Evolutionary conservation across 2,888 invertebrate genomes (phyloP), one percentile per base, ranked within the genome.

Genomic region (Papilio demoleus): DNA sequence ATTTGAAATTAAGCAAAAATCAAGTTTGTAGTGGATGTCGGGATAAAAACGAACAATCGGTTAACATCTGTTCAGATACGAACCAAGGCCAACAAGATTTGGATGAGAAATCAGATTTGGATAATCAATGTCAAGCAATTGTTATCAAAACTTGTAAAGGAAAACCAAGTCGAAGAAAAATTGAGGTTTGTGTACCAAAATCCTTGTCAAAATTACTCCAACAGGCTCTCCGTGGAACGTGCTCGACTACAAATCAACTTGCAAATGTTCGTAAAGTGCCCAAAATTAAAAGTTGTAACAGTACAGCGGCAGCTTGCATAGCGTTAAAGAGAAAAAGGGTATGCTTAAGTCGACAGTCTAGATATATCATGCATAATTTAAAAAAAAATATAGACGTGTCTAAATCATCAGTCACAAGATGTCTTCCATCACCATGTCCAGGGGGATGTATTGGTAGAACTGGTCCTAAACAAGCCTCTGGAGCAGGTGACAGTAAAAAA

Each of bases 101-200:
- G 6, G 45, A 42, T 42, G 24, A 62, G 9, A 67, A 67, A 31
- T 9, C 60, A 19, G 27, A 27, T 17, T 27, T 36, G 9, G 11
- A 19, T 27, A 47, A 17, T 17, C 36, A 34, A 58, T 63, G 68
- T 19, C 27, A 45, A 36, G 31, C 59, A n/a, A 38, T 38, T 47
- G 38, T 59, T 36, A 14, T 50, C 14, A 68, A 50, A 47, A 56
- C 27, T 58, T 6, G 14, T 17, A 19, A n/a, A 34, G 27, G 53
- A 14, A 64, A 64, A 40, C 38, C 12, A 31, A 64, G 64, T 60
- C 60, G 40, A 14, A 53, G 31, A 24, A 60, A 42, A 12, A 9
- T 61, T 34, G 34, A 38, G 34, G 36, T 61, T 61, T 65, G 65
- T 50, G 36, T 65, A 53, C 65, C 69, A 40, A 53, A 65, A 56